Conservation (phyloP, 2,797 vertebrate genomes). For the Tadarida brasiliensis region DNA sequence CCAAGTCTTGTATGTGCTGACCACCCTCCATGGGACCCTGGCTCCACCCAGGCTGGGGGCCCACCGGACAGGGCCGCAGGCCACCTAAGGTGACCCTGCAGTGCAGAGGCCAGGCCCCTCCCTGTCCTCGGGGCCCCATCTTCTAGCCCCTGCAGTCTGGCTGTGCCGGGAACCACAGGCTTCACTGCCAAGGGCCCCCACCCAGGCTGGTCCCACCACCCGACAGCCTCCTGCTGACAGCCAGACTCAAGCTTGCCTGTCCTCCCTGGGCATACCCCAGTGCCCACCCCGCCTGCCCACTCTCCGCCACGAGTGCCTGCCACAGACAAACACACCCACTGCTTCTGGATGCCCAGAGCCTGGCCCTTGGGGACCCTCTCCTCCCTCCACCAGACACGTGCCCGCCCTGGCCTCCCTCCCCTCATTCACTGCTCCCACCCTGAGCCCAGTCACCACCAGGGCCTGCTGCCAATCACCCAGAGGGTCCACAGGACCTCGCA, state of each 20-base stretch:
- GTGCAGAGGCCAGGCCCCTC: too few relatives aligned
- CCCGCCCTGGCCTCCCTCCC: background rate
- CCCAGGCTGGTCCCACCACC: accelerated
- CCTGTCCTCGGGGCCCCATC: accelerated
- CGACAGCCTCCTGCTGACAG: accelerated
- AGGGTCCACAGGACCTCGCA: accelerated
- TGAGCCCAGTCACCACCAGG: background rate
- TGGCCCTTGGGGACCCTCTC: background rate
- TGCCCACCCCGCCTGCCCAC: accelerated
- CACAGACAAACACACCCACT: background rate
- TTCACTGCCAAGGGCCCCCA: accelerated
- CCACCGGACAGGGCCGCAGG: background rate
- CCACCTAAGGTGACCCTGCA: accelerated
- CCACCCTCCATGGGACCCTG: accelerated
- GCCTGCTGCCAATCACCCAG: background rate
- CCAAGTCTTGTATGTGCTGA: background rate
- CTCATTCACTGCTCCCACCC: too few relatives aligned
- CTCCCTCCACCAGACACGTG: accelerated
- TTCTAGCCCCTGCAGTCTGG: background rate
- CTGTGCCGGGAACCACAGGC: background rate
- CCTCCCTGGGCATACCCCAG: too few relatives aligned
- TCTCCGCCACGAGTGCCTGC: background rate
- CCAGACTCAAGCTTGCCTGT: background rate
- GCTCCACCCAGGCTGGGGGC: accelerated
- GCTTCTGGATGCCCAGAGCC: background rate